phyloP scores from a whole-genome alignment of 2,888 invertebrate genomes.

The Stenotaenia linearis region DNA sequence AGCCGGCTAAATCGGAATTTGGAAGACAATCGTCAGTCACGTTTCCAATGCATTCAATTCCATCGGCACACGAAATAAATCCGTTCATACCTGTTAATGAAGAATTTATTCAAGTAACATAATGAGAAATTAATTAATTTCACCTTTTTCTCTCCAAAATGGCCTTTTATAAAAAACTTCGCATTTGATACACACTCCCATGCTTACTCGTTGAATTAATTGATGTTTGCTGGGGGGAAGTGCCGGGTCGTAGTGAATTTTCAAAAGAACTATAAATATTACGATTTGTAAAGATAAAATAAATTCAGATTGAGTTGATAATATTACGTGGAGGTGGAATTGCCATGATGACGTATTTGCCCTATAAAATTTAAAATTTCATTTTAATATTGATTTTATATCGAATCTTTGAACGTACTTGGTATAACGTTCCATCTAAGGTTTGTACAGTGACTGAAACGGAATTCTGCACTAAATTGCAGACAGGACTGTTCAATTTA shows the following conservation, averaged over 20 bases:
- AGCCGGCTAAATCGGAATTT: slow-evolving; percentile 29
- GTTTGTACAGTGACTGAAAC: slow-evolving; percentile 41
- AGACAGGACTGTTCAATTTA: slow-evolving; percentile 43
- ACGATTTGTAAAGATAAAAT: no score
- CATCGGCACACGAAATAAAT: slow-evolving; percentile 35
- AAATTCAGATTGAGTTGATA: neutral
- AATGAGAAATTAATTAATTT: no score
- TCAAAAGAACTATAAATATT: slow-evolving; percentile 42
- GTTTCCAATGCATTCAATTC: slow-evolving; percentile 34
- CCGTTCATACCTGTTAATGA: slow-evolving; percentile 36
- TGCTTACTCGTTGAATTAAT: slow-evolving; percentile 45
- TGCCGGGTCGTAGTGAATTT: slow-evolving; percentile 46
- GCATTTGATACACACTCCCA: slow-evolving; percentile 49
- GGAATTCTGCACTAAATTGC: slow-evolving; percentile 42
- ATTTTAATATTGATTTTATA: neutral
- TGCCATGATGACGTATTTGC: slow-evolving; percentile 45
- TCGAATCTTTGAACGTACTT: slow-evolving; percentile 13
- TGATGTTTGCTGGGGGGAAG: slow-evolving; percentile 45
- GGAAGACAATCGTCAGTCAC: slow-evolving; percentile 35
- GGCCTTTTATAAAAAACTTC: slow-evolving; percentile 47
- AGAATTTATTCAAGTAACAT: no score
- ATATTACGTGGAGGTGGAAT: slow-evolving; percentile 41
- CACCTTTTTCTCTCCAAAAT: slow-evolving; percentile 49
- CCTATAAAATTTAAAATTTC: slow-evolving; percentile 33
- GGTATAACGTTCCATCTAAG: slow-evolving; percentile 39